Conservation (phyloP, 1,140 invertebrate species). For the Halesus radiatus region DNA sequence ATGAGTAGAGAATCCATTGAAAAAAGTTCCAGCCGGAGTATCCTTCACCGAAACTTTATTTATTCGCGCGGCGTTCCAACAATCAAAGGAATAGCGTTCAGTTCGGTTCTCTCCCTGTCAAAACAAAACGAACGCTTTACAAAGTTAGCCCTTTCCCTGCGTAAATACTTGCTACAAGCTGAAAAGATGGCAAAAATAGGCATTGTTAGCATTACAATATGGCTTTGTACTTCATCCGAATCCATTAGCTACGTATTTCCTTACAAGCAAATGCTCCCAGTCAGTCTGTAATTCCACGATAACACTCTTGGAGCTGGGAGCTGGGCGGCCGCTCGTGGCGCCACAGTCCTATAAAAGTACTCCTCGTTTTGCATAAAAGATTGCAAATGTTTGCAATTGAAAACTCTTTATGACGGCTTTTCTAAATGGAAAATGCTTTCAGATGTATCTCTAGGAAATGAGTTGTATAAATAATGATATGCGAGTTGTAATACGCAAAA, state of each 20-base stretch:
- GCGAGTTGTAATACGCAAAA: background rate
- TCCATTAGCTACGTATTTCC: conserved; percentile 39
- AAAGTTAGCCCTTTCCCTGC: conserved; percentile 18
- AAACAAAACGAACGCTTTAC: conserved; percentile 23
- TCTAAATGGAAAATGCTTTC: conserved; percentile 1
- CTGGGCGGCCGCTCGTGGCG: conserved; percentile 19
- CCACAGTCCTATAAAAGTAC: conserved; percentile 34
- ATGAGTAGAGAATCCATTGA: conserved; percentile 8
- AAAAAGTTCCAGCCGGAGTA: background rate
- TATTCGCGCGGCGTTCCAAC: conserved; percentile 13
- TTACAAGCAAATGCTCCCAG: background rate
- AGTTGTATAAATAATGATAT: background rate
- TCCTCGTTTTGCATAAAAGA: conserved; percentile 30
- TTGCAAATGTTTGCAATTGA: conserved; percentile 17
- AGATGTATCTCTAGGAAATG: conserved; percentile 8
- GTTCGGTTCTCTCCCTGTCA: conserved; percentile 24
- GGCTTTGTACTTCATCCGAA: conserved; percentile 30
- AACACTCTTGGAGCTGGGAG: background rate
- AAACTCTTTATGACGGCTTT: conserved; percentile 11
- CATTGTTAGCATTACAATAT: conserved; percentile 30
- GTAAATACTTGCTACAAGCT: conserved; percentile 9
- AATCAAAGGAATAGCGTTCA: conserved; percentile 6
- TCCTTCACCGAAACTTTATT: conserved; percentile 15
- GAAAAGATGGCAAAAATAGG: conserved; percentile 20
- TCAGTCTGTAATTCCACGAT: conserved; percentile 22